phyloP scores from a whole-genome alignment of 2,888 invertebrate genomes.

The Ichneumoninae sp. region DNA sequence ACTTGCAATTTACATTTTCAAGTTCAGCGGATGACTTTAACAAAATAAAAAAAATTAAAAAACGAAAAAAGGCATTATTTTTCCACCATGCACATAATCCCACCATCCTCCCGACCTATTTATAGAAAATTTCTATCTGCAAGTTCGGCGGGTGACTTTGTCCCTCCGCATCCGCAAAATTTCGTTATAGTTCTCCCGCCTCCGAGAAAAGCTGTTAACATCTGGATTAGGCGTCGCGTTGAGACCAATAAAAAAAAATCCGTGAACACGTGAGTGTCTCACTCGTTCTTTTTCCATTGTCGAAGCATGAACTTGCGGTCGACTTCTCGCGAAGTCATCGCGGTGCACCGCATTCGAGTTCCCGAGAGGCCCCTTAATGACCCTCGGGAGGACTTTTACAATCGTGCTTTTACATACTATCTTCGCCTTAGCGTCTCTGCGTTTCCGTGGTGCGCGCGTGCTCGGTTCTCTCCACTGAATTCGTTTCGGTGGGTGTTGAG shows the following conservation, averaged over 20 bases:
- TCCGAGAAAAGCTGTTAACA: neutral
- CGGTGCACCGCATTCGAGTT: neutral
- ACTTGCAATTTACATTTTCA: no score
- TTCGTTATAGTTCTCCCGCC: neutral
- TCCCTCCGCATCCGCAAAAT: neutral
- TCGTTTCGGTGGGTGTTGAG: constrained; percentile 71
- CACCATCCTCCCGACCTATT: no score
- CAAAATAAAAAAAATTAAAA: no score
- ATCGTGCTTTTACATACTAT: constrained; percentile 43
- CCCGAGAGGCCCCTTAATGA: constrained; percentile 14
- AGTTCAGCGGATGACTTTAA: no score
- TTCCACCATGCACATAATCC: no score
- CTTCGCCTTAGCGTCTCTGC: constrained; percentile 13
- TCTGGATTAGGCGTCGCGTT: neutral
- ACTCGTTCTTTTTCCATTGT: constrained; percentile 1
- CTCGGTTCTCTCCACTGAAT: neutral
- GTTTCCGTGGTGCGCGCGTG: constrained; percentile 38
- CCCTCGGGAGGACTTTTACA: constrained; percentile 49
- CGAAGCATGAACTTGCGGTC: constrained; percentile 10
- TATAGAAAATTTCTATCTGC: no score
- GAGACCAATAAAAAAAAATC: neutral
- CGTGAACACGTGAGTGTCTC: neutral
- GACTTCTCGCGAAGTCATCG: constrained; percentile 7
- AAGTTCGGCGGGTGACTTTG: neutral
- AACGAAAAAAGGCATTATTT: no score